These are phyloP conservation scores for Brachylomia viminalis DNA, from an alignment of 2,888 invertebrate genomes.

Conservation along the genomic window DNA sequence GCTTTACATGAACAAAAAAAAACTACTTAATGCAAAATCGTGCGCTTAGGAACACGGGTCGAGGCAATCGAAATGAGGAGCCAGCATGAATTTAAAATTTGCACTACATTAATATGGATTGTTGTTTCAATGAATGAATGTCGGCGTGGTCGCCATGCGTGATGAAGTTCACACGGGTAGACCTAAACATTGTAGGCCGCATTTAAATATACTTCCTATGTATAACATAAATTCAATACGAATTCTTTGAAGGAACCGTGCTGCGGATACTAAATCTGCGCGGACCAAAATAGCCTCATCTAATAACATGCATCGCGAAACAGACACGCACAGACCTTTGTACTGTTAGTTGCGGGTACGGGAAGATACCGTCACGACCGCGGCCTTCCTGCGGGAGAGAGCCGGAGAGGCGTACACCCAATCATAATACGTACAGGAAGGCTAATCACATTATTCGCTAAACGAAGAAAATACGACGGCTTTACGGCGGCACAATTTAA, in stretches of 20 bases:
- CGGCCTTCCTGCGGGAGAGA: constrained; percentile 46
- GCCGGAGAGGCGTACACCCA: constrained; percentile 10
- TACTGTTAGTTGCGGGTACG: constrained; percentile 77
- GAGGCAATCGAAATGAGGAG: constrained; percentile 87
- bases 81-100: constrained; percentile 90
- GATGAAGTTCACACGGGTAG: constrained; percentile 90
- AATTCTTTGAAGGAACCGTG: constrained; percentile 89
- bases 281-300: constrained; percentile 86
- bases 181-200: constrained; percentile 88
- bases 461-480: constrained; percentile 1
- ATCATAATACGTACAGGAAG: constrained; percentile 15
- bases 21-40: constrained; percentile 89
- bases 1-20: constrained; percentile 86
- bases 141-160: constrained; percentile 88
- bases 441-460: constrained; percentile 11
- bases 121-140: constrained; percentile 90
- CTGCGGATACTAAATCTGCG: constrained; percentile 84
- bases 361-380: constrained; percentile 62
- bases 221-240: constrained; percentile 87
- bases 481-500: constrained; percentile 11
- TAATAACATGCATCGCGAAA: constrained; percentile 82
- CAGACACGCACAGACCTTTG: constrained; percentile 75
- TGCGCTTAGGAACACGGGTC: constrained; percentile 87
- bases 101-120: constrained; percentile 90
- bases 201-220: constrained; percentile 90